Evolutionary conservation across 2,797 vertebrate species (phyloP), one percentile per base, ranked within the genome.

Genomic region (Rhinogobio ventralis): DNA sequence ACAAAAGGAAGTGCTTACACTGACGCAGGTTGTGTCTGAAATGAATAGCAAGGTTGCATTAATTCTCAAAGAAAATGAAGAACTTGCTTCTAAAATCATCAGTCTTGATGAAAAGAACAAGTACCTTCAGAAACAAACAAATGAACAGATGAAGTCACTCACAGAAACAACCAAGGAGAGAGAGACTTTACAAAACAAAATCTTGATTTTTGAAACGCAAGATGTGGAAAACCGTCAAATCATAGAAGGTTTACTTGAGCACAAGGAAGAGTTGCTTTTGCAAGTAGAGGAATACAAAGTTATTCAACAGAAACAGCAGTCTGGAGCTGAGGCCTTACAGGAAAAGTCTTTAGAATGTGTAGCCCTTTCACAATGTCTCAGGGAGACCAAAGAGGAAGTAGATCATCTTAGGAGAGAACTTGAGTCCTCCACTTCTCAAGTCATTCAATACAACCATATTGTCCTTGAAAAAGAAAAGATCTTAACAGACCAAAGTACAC

Each of bases 321-420:
- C 93, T 0, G 81, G 91, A 81, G 89, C 93, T 28, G 90, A 93
- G 69, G 91, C 88, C 87, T 91, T 97, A 83, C 88, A 91, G 8
- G 91, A 95, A 85, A 97, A 96, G 91, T 94, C 92, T 36, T 94
- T 87, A 17, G 93, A 97, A 84, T 97, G 94, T 82, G 82, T 81
- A 39, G 2, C 87, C 71, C 90, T 97, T 73, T 92, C 91, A n/a
- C 87, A 89, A 84, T 90, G 88, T 17, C 88, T 97, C 14, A 86
- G 4, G 2, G 92, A 95, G 82, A 94, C 86, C 73, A 94, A 94
- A 71, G 93, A 95, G 11, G 87, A 91, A 13, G 76, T 92, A 25
- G 89, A 90, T 30, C 86, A 81, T 83, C 91, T 96, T 71, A 90
- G 88, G 0, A 89, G 93, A 17, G 92, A 96, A 86, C 76, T 93